Percentiles rank a stretch among this genome's conserved stretches.
Conservation (phyloP, 2,797 vertebrate species). For the Gymnothorax reevesii region DNA sequence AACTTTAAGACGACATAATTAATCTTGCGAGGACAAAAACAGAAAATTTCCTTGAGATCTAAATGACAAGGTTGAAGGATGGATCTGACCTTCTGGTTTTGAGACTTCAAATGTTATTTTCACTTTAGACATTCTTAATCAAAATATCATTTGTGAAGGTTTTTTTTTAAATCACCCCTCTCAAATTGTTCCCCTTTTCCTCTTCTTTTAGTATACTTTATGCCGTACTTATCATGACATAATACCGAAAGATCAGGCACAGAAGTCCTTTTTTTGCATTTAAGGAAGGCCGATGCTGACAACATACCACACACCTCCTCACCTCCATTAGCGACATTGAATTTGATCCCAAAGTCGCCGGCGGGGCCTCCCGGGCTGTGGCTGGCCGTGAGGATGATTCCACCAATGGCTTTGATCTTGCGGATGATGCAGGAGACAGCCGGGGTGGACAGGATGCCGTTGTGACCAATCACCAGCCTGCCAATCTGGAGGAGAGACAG, state of each 20-base stretch:
- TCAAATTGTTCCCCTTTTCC: neutral
- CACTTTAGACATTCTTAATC: neutral
- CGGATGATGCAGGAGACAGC: constrained; percentile 97
- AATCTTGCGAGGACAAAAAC: too few relatives aligned
- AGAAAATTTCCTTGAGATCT: too few relatives aligned
- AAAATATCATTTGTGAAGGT: neutral
- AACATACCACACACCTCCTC: constrained; percentile 37
- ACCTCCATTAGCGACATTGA: constrained; percentile 97
- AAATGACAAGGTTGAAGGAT: neutral
- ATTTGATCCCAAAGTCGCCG: constrained; percentile 97
- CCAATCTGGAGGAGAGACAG: constrained; percentile 79
- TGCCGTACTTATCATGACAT: neutral
- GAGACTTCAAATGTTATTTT: neutral
- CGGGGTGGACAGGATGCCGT: constrained; percentile 94
- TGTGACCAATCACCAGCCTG: constrained; percentile 93
- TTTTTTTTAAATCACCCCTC: too few relatives aligned
- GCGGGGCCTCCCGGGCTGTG: constrained; percentile 94
- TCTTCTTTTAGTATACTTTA: neutral
- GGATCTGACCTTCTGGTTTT: neutral
- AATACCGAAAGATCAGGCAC: neutral
- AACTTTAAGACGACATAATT: too few relatives aligned
- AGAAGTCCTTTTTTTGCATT: neutral
- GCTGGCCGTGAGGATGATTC: constrained; percentile 96
- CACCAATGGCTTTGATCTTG: constrained; percentile 97
- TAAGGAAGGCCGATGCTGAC: neutral